Evolutionary conservation across 2,888 invertebrate genomes (phyloP).

Genomic region (Drosophila stalkeri): DNA sequence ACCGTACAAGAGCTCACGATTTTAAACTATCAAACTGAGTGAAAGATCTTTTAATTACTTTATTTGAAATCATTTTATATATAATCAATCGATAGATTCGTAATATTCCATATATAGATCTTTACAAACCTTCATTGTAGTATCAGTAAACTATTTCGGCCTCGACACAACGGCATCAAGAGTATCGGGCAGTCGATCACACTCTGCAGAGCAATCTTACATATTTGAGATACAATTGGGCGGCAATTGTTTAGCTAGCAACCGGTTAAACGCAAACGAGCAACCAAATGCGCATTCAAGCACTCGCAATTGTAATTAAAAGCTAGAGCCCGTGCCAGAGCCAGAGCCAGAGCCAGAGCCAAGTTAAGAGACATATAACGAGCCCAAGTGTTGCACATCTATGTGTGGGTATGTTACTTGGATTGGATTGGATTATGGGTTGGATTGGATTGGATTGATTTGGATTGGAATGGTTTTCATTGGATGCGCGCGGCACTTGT

Average conservation of each 20-base stretch:
- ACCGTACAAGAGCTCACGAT: no score
- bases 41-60: not conserved
- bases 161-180: not conserved
- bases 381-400: slow-evolving; percentile 48
- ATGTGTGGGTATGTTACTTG: slow-evolving; percentile 32
- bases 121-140: not conserved
- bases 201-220: not conserved
- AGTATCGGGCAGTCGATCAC: not conserved
- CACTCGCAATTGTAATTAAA: slow-evolving; percentile 64
- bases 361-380: slow-evolving; percentile 16
- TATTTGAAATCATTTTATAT: not conserved
- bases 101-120: not conserved
- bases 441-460: slow-evolving; percentile 28
- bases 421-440: slow-evolving; percentile 30
- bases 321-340: slow-evolving; percentile 46
- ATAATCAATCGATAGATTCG: not conserved
- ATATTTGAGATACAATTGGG: slow-evolving; percentile 32
- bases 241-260: slow-evolving; percentile 53
- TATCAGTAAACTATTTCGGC: no score
- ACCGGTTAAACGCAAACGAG: slow-evolving; percentile 43
- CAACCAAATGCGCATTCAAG: slow-evolving; percentile 21
- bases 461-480: slow-evolving; percentile 22
- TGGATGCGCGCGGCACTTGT: slow-evolving; percentile 64
- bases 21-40: no score
- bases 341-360: slow-evolving; percentile 25